Conservation (phyloP, 1,140 invertebrate species). For the Aphelenchoides besseyi region DNA sequence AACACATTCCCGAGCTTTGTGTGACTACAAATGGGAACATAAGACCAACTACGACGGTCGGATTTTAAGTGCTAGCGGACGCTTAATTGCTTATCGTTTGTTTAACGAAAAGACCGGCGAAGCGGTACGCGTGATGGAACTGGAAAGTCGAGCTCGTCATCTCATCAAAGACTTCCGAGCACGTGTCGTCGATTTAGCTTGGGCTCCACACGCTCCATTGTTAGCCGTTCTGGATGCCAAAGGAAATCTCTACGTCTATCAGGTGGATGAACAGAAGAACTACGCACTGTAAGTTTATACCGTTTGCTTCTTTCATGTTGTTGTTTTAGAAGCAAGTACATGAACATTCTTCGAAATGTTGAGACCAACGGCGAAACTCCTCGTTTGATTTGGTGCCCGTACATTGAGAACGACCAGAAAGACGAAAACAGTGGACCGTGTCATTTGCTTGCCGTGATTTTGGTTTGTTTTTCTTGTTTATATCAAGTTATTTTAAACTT, state of each 20-base stretch:
- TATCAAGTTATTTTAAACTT: conserved; percentile 21
- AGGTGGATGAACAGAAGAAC: conserved; percentile 36
- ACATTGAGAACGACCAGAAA: conserved; percentile 34
- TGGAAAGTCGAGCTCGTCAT: conserved; percentile 31
- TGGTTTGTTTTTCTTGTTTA: conserved; percentile 24
- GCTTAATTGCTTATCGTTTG: conserved; percentile 40
- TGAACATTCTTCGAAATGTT: conserved; percentile 38
- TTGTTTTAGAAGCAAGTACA: conserved; percentile 30
- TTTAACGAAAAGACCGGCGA: conserved; percentile 46
- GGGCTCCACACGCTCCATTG: conserved; percentile 38
- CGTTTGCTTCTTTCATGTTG: background rate
- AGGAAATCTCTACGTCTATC: conserved; percentile 40
- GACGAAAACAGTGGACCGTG: conserved; percentile 11
- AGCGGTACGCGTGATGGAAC: conserved; percentile 29
- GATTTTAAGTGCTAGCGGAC: conserved; percentile 35
- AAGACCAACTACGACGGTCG: conserved; percentile 40
- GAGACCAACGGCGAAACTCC: conserved; percentile 8
- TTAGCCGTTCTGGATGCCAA: conserved; percentile 42
- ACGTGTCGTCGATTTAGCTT: conserved; percentile 33
- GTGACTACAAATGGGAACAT: conserved; percentile 43
- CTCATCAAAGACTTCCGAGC: conserved; percentile 46
- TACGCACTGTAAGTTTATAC: conserved; percentile 22
- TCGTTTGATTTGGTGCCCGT: conserved; percentile 40
- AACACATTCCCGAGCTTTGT: conserved; percentile 14
- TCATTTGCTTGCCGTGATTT: conserved; percentile 32